Conservation (phyloP, 2,797 vertebrate genomes). For the Typhlichthys eigenmanni region DNA sequence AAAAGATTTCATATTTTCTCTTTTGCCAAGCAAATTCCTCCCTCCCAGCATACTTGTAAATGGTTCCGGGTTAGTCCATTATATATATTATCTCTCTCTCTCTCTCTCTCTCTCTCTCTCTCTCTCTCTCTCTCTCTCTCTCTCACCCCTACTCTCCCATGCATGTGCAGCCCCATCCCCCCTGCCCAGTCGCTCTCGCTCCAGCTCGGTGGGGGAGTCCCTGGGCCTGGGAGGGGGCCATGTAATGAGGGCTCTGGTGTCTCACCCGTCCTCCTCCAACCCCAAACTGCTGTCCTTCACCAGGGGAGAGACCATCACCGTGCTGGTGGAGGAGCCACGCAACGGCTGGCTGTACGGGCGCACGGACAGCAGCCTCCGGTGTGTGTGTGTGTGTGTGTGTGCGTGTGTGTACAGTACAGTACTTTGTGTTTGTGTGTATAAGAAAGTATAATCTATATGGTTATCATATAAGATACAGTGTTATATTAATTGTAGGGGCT, state of each 20-base stretch:
- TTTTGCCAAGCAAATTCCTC: too few species aligned
- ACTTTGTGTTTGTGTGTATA: neutral
- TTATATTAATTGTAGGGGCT: too few species aligned
- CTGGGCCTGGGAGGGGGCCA: slow-evolving; percentile 66
- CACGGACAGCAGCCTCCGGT: slow-evolving; percentile 85
- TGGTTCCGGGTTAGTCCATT: too few species aligned
- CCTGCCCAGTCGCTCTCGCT: slow-evolving; percentile 76
- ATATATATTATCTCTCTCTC: too few species aligned
- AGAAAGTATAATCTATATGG: too few species aligned
- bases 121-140: neutral
- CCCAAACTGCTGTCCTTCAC: slow-evolving; percentile 88
- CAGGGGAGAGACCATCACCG: slow-evolving; percentile 78
- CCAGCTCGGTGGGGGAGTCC: slow-evolving; percentile 86
- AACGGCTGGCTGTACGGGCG: slow-evolving; percentile 96
- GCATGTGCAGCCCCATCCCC: slow-evolving; percentile 72
- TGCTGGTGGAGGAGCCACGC: slow-evolving; percentile 86
- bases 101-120: neutral
- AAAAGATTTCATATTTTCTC: too few species aligned
- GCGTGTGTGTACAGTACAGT: neutral
- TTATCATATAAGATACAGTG: too few species aligned
- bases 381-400: neutral
- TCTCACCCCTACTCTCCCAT: neutral
- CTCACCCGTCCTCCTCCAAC: slow-evolving; percentile 85
- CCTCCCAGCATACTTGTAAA: too few species aligned
- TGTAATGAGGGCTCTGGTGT: slow-evolving; percentile 83